A percentile compares a stretch with the other conserved stretches of the same genome.
Conservation (phyloP, 2,113 vertebrate genomes). For the Galbula dea region DNA sequence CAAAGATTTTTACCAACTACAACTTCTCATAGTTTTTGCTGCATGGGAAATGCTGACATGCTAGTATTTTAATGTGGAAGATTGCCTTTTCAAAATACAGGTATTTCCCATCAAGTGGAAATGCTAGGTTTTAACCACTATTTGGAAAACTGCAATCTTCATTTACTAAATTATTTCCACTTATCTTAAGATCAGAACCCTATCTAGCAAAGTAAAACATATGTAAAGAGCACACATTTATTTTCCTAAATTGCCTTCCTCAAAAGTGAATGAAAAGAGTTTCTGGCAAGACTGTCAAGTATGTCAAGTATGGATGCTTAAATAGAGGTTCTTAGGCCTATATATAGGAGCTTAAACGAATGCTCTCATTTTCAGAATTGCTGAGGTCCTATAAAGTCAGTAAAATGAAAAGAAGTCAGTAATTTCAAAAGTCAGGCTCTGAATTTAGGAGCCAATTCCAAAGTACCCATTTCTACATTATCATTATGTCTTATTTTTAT, state of each 20-base stretch:
- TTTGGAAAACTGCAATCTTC: neutral
- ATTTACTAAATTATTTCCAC: neutral
- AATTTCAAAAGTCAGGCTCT: neutral
- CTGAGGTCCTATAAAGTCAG: neutral
- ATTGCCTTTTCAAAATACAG: neutral
- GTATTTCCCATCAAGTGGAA: neutral
- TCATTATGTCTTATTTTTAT: neutral
- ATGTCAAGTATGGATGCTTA: conserved; percentile 1
- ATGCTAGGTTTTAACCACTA: neutral
- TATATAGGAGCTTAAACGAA: conserved; percentile 10
- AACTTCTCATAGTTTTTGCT: neutral
- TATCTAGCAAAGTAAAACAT: neutral
- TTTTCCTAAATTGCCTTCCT: neutral
- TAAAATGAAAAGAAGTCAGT: neutral
- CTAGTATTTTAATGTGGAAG: neutral
- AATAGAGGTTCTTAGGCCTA: conserved; percentile 1
- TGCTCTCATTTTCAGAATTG: conserved; percentile 19
- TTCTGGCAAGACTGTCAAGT: conserved; percentile 5
- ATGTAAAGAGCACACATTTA: neutral
- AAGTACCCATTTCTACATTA: neutral
- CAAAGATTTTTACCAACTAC: neutral
- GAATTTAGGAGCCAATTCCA: neutral
- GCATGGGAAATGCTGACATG: neutral
- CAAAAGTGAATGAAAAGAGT: neutral
- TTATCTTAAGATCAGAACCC: neutral